Evolutionary conservation across 2,113 vertebrate genomes (phyloP).

Genomic region (Verasper variegatus): DNA sequence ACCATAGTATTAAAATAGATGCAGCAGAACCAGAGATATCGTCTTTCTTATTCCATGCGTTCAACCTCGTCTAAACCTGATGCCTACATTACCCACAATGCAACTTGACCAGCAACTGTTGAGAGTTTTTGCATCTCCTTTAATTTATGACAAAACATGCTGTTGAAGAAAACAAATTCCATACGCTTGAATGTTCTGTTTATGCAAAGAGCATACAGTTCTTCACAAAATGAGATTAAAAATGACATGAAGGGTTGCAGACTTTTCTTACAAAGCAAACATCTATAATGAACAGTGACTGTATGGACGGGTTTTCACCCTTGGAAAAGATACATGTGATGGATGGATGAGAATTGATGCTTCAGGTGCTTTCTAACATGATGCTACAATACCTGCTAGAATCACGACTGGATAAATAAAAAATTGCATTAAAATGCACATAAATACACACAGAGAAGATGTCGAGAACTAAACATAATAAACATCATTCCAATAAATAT

Average conservation of each 20-base stretch:
- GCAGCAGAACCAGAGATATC: background rate
- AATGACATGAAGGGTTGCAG: constrained; percentile 4
- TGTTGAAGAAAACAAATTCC: constrained; percentile 1
- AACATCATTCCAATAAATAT: constrained; percentile 56
- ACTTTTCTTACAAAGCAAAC: constrained; percentile 66
- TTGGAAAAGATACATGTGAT: background rate
- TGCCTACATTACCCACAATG: background rate
- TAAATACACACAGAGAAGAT: constrained; percentile 15
- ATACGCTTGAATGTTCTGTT: background rate
- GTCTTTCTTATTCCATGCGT: background rate
- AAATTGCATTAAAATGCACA: constrained; percentile 22
- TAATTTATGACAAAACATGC: background rate
- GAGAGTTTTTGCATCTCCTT: no score
- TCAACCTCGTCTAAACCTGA: background rate
- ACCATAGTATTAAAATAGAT: no score
- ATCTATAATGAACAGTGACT: background rate
- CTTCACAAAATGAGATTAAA: background rate
- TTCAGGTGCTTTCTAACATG: constrained; percentile 26
- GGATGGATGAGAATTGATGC: constrained; percentile 16
- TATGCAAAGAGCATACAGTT: constrained; percentile 12
- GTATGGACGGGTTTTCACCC: constrained; percentile 15
- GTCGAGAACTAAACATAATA: constrained; percentile 25
- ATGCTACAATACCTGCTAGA: constrained; percentile 35
- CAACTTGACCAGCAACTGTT: background rate
- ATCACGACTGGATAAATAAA: constrained; percentile 21